Conservation (phyloP, 2,113 vertebrate species). For the Plestiodon gilberti region DNA sequence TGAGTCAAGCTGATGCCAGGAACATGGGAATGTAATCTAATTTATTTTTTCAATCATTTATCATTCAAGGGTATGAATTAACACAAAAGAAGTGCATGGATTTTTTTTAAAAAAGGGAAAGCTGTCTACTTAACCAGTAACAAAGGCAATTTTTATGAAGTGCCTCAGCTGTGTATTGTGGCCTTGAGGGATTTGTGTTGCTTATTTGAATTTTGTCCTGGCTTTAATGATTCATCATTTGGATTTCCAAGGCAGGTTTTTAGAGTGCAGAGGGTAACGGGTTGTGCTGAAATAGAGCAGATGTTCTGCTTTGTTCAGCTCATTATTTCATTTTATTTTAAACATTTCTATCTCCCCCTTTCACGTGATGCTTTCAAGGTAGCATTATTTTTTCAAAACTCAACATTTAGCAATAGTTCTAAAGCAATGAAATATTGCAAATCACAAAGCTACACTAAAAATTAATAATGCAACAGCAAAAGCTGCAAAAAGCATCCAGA, state of each 20-base stretch:
- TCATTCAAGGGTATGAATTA: not conserved
- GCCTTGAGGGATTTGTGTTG: constrained; percentile 11
- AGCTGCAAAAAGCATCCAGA: not conserved
- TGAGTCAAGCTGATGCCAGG: constrained; percentile 95
- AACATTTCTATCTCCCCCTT: not conserved
- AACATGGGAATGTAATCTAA: constrained; percentile 97
- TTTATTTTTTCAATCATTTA: constrained; percentile 42
- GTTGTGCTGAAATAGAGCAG: constrained; percentile 6
- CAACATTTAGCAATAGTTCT: not conserved
- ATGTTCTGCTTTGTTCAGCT: not conserved
- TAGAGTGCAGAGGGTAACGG: not conserved
- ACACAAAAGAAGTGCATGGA: not conserved
- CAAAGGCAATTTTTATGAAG: constrained; percentile 9
- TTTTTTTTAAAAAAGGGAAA: not conserved
- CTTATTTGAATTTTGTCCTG: constrained; percentile 13
- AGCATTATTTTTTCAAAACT: not conserved
- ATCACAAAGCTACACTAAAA: not conserved
- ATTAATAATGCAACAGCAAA: not conserved
- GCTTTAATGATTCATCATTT: not conserved
- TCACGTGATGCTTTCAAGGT: not conserved
- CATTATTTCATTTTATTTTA: constrained; percentile 1
- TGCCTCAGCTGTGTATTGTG: not conserved
- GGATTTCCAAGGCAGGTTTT: constrained; percentile 18
- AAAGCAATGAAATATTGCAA: not conserved
- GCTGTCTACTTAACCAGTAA: not conserved